A percentile compares a stretch with the other conserved stretches of the same genome.
Conservation (phyloP, 2,797 vertebrate genomes). For the Cryptoblepharus egeriae region DNA sequence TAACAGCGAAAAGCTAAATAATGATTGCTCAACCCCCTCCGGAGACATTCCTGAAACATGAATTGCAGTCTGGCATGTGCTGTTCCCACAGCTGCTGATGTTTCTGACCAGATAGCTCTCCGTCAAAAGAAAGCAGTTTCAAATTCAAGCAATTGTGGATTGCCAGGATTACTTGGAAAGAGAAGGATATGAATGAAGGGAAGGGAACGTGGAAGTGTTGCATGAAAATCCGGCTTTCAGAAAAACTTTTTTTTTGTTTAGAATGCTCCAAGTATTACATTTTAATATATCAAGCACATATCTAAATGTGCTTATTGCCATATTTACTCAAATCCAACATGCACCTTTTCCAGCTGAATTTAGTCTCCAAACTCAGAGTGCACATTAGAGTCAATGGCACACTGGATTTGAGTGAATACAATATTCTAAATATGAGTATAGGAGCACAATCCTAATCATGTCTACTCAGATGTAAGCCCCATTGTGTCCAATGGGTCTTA, state of each 20-base stretch:
- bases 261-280: not conserved
- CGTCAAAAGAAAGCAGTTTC: slow-evolving; percentile 27
- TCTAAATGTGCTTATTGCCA: not conserved
- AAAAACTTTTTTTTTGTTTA: not conserved
- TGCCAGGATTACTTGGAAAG: slow-evolving; percentile 9
- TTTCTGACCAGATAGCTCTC: slow-evolving; percentile 57
- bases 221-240: slow-evolving; percentile 23
- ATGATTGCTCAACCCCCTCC: slow-evolving; percentile 65
- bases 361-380: too few relatives aligned
- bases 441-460: too few relatives aligned
- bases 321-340: too few relatives aligned
- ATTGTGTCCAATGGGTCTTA: too few relatives aligned
- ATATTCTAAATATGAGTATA: too few relatives aligned
- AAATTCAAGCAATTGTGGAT: slow-evolving; percentile 17
- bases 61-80: slow-evolving; percentile 67
- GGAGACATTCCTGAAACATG: slow-evolving; percentile 74
- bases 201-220: not conserved
- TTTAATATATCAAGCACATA: slow-evolving; percentile 21
- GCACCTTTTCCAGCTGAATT: too few relatives aligned
- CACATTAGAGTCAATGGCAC: too few relatives aligned
- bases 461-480: too few relatives aligned
- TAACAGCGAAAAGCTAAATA: slow-evolving; percentile 59
- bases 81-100: slow-evolving; percentile 68
- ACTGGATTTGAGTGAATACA: too few relatives aligned
- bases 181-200: slow-evolving; percentile 3